These are phyloP conservation scores for Synchiropus splendidus DNA, from an alignment of 2,113 vertebrate genomes.

Conservation along the genomic window DNA sequence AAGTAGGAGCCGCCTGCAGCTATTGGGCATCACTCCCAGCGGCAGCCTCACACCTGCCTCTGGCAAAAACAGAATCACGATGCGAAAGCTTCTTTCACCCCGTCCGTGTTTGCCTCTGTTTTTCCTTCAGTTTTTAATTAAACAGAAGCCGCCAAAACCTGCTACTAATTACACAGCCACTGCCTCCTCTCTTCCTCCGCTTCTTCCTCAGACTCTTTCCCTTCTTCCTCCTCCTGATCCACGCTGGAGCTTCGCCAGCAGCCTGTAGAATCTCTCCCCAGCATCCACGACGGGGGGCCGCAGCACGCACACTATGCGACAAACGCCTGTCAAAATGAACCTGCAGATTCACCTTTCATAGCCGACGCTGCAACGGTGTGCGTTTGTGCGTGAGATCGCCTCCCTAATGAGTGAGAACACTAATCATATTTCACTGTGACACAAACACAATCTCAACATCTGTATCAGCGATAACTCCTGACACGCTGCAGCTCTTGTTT, in stretches of 20 bases:
- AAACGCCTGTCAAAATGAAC: not conserved
- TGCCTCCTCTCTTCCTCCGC: constrained; percentile 27
- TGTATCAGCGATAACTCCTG: constrained; percentile 24
- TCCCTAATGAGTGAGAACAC: constrained; percentile 45
- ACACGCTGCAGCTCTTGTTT: too few species aligned
- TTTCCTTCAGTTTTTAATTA: constrained; percentile 62
- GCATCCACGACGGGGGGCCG: constrained; percentile 37
- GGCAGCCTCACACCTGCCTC: constrained; percentile 51
- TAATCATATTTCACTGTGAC: constrained; percentile 55
- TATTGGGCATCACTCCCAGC: constrained; percentile 43
- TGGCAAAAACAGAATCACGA: constrained; percentile 54
- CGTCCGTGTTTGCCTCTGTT: constrained; percentile 38
- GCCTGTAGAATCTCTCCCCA: constrained; percentile 64
- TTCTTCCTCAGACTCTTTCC: constrained; percentile 12
- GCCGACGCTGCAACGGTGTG: not conserved
- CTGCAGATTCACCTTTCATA: not conserved
- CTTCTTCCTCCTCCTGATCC: constrained; percentile 25
- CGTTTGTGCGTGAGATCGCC: constrained; percentile 16
- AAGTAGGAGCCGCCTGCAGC: constrained; percentile 36
- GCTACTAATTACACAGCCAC: constrained; percentile 60
- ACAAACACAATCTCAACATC: constrained; percentile 54
- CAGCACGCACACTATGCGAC: constrained; percentile 13
- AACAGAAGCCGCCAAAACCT: constrained; percentile 59
- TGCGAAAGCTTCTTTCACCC: constrained; percentile 40
- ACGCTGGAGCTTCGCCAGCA: constrained; percentile 52